Conservation (phyloP, 2,113 vertebrate species). For the Psammodynastes pulverulentus region DNA sequence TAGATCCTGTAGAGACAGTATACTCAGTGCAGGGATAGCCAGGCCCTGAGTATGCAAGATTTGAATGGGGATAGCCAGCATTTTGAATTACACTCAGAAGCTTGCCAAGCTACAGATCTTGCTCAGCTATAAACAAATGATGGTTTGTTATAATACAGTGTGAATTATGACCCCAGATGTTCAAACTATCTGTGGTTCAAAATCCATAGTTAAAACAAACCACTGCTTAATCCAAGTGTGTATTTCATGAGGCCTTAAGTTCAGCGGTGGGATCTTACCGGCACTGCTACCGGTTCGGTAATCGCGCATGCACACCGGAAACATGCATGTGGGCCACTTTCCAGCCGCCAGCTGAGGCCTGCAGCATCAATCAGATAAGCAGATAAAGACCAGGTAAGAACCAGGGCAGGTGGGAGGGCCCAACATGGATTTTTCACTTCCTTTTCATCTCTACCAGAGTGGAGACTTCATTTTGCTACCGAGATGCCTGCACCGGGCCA, state of each 20-base stretch:
- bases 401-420: too few species aligned
- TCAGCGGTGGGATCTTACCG: too few species aligned
- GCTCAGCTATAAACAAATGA: background rate
- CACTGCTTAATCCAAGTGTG: background rate
- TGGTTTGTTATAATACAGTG: background rate
- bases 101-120: background rate
- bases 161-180: background rate
- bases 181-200: background rate
- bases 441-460: too few species aligned
- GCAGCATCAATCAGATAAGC: too few species aligned
- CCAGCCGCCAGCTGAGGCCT: too few species aligned
- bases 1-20: background rate
- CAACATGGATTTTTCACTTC: too few species aligned
- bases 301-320: too few species aligned
- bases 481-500: too few species aligned
- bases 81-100: background rate
- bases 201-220: background rate
- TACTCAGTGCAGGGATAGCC: background rate
- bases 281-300: too few species aligned
- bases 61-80: background rate
- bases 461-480: too few species aligned
- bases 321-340: too few species aligned
- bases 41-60: background rate
- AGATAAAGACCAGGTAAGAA: too few species aligned
- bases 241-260: background rate